These are phyloP conservation scores for Hippoglossus hippoglossus DNA, from an alignment of 2,797 vertebrate genomes.

Conservation along the genomic window DNA sequence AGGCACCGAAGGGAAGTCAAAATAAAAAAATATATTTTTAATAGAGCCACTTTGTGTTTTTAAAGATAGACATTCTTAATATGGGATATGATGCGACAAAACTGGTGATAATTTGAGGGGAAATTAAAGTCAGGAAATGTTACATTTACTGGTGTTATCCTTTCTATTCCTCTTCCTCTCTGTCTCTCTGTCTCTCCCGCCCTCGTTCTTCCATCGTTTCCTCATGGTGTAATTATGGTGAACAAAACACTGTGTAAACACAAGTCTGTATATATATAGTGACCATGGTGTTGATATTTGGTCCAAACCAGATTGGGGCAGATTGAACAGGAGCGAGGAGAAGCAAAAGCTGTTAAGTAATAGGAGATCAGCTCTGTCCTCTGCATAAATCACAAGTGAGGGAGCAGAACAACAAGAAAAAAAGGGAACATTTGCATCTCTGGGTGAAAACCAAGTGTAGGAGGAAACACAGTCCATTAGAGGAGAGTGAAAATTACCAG, in stretches of 20 bases:
- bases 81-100: neutral
- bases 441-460: constrained; percentile 31
- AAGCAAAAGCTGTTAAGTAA: constrained; percentile 12
- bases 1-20: too few relatives aligned
- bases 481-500: constrained; percentile 24
- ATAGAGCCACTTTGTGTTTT: neutral
- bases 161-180: neutral
- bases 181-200: neutral
- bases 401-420: constrained; percentile 20
- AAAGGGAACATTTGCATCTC: constrained; percentile 14
- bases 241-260: constrained; percentile 59
- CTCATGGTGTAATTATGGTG: constrained; percentile 58
- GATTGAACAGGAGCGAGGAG: neutral
- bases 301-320: constrained; percentile 48
- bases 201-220: constrained; percentile 11
- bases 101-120: neutral
- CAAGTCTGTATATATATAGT: constrained; percentile 42
- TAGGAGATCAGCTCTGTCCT: constrained; percentile 14
- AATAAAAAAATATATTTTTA: neutral
- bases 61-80: neutral
- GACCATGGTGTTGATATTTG: constrained; percentile 53
- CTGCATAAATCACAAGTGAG: constrained; percentile 1
- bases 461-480: constrained; percentile 27
- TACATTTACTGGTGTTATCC: constrained; percentile 9
- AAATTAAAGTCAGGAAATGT: neutral